Evolutionary conservation across 2,888 invertebrate species (phyloP), one percentile per base, ranked within the genome.

Genomic region (Troides oblongomaculatus): DNA sequence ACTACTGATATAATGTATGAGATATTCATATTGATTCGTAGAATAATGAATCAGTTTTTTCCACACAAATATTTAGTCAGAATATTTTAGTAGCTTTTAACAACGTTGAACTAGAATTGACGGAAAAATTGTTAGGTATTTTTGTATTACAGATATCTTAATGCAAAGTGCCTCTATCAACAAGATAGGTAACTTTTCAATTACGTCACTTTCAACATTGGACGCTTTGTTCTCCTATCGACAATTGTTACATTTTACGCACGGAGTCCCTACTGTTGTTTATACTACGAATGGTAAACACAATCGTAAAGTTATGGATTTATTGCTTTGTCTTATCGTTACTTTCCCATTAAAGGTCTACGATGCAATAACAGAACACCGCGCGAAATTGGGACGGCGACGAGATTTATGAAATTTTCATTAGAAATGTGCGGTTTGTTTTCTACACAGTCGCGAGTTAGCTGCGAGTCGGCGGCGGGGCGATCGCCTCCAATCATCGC

Each of bases 231-330:
- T 66, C 61, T 23, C 43, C 39, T 62, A 66, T 62, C 39, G 62
- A 61, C 50, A 53, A 53, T 62, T 36, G 69, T 58, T 65, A 65
- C 57, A 64, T 53, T 65, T 65, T 39, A 64, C 43, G 23, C 36
- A 21, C 43, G 6, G 56, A 43, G 53, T 64, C 23, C 62, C 65
- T 58, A 69, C 58, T 46, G 21, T 69, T 73, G 73, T 73, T 72
- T 70, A 62, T 62, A 60, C 60, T 66, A 65, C 62, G 66, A 69
- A 74, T 72, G 73, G 73, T 77, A 77, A 80, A 81, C 81, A 82
- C 69, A 75, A 79, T 81, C 80, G 79, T 84, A 82, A 84, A 84
- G 76, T 78, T 81, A 74, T 78, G 81, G 81, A 85, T 87, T 85
- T 83, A 85, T 81, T 76, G 78, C 75, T 70, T 75, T 74, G 75